Evolutionary conservation across 2,113 vertebrate genomes (phyloP).

Genomic region (Megalops atlanticus): DNA sequence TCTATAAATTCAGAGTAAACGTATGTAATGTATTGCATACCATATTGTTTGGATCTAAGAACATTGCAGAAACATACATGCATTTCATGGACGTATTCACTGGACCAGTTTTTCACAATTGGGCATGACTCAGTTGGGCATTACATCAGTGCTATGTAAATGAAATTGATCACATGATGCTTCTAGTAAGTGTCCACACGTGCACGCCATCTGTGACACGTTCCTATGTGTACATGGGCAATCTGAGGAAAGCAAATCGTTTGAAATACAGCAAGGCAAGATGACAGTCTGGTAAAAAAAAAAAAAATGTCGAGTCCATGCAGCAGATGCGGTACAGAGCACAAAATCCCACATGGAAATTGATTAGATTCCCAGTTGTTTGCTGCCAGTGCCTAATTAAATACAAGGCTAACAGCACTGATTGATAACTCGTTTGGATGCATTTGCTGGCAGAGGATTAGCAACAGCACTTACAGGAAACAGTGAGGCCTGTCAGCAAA

Average conservation of each 20-base stretch:
- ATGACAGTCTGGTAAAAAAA: background rate
- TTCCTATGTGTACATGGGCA: background rate
- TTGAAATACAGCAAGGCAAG: background rate
- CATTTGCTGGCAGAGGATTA: constrained; percentile 25
- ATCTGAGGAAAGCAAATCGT: background rate
- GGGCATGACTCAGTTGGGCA: background rate
- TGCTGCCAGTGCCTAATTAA: constrained; percentile 44
- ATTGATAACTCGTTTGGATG: constrained; percentile 37
- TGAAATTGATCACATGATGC: constrained; percentile 11
- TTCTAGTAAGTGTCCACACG: background rate
- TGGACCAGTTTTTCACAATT: background rate
- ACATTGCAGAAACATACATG: background rate
- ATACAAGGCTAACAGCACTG: constrained; percentile 33
- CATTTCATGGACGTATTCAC: background rate
- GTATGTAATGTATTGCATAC: too few species aligned
- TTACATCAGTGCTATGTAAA: constrained; percentile 9
- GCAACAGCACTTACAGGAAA: constrained; percentile 3
- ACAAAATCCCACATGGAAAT: constrained; percentile 31
- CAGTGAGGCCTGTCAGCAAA: constrained; percentile 13
- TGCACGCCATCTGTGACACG: background rate
- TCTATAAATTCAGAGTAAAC: too few species aligned
- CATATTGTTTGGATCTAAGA: background rate
- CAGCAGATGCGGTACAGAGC: constrained; percentile 26
- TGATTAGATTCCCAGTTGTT: constrained; percentile 42
- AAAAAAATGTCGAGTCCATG: constrained; percentile 14